Percentiles rank a stretch among this genome's conserved stretches.
Conservation (phyloP, 2,888 invertebrate genomes). For the Lepetodrilus schrolli region DNA sequence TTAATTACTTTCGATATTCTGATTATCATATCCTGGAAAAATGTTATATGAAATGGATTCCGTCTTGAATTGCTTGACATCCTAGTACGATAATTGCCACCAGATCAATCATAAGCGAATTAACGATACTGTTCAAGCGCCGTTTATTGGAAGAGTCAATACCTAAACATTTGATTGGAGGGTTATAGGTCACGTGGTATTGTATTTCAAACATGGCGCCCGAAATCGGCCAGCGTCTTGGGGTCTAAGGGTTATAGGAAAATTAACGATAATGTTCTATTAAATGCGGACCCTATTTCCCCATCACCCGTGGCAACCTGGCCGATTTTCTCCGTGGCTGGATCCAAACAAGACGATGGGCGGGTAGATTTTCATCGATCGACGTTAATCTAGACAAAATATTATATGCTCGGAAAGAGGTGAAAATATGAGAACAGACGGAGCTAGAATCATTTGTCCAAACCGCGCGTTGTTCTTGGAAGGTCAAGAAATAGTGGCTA, state of each 20-base stretch:
- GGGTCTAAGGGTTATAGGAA: background rate
- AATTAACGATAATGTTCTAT: background rate
- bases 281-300: background rate
- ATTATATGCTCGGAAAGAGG: background rate
- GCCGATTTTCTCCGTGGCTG: background rate
- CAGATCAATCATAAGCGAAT: slow-evolving; percentile 17
- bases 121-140: background rate
- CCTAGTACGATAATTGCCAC: background rate
- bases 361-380: background rate
- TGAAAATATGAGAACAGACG: background rate
- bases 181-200: slow-evolving; percentile 19
- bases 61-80: slow-evolving; percentile 16
- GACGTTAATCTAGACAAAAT: background rate
- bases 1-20: slow-evolving; percentile 27
- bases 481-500: no score
- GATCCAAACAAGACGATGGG: background rate
- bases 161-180: slow-evolving; percentile 5
- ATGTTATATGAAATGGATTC: slow-evolving; percentile 11
- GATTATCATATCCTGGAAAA: slow-evolving; percentile 21
- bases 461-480: no score
- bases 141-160: background rate
- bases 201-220: background rate
- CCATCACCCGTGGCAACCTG: background rate
- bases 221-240: background rate
- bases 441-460: background rate